phyloP scores from a whole-genome alignment of 2,113 vertebrate genomes.

The Nymphicus hollandicus region DNA sequence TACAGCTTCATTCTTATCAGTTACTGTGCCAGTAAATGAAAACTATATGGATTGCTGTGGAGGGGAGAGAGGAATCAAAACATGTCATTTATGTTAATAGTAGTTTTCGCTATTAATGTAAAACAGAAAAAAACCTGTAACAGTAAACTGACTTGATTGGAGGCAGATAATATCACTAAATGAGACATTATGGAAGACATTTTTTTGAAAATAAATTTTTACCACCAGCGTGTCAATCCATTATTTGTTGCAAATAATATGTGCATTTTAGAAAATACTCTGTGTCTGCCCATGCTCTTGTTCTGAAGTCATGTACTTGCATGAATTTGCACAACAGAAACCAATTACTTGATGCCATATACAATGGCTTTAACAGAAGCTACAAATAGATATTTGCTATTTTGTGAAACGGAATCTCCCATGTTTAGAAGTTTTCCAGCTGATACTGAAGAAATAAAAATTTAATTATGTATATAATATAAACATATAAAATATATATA shows the following conservation, averaged over 20 bases:
- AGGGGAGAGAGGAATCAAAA: neutral
- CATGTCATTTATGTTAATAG: neutral
- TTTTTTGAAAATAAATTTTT: neutral
- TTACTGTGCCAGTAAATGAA: neutral
- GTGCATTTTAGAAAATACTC: neutral
- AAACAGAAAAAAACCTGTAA: neutral
- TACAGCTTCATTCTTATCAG: neutral
- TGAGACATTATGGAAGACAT: neutral
- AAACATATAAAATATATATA: neutral
- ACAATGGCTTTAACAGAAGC: neutral
- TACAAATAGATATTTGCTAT: neutral
- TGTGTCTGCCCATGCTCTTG: neutral
- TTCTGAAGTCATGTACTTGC: neutral
- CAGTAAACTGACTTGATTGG: neutral
- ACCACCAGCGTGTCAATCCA: neutral
- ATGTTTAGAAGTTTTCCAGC: neutral
- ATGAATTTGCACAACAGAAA: neutral
- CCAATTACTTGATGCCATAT: neutral
- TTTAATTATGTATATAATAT: neutral
- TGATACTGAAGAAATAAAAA: constrained; percentile 24
- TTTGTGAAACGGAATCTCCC: neutral
- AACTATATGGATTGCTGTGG: neutral
- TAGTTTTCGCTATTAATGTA: neutral
- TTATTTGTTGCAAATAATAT: neutral
- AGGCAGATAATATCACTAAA: neutral